Evolutionary conservation across 2,797 vertebrate genomes (phyloP), one percentile per base, ranked within the genome.

Genomic region (Rhinophrynus dorsalis): DNA sequence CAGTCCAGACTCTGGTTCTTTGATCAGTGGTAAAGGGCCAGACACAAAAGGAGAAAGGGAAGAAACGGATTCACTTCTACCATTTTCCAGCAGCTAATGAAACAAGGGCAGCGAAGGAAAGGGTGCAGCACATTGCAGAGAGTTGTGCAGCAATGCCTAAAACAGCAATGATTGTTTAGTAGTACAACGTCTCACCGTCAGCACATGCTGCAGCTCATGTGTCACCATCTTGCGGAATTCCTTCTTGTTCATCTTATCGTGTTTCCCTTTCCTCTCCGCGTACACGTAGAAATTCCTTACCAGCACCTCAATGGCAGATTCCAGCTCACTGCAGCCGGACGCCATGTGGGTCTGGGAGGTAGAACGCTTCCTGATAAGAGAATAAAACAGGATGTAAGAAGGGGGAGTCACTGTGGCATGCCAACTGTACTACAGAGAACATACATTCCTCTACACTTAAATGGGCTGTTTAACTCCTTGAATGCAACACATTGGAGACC

Each of bases 201-300:
- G 77, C 81, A 88, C 89, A 38, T 89, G 86, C 75, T 86, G 86
- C 60, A 88, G 80, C 75, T 89, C 88, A 0, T 78, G 65, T 71
- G 84, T 83, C 6, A 89, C 84, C 89, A 89, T 88, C 79, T 86
- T 87, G 2, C 86, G 81, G 59, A 89, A 89, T 15, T 82, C 82
- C 75, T 85, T 84, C 76, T 86, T 88, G 82, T 82, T 88, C 80
- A 89, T 89, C 79, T 87, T 86, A 55, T 81, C 77, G 0, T 80
- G 75, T 65, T 86, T 85, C 67, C 80, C 83, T 57, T 83, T 75
- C 62, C 45, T 82, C 35, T 84, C 80, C 1, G 87, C 85, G 0
- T 89, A 89, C 32, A 86, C 86, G 61, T 89, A 86, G 0, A 85
- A 89, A 69, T 88, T 90, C 12, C 82, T 83, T 65, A 89, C 88